Evolutionary conservation across 1,140 invertebrate species (phyloP).

Genomic region (Schlechtendalia chinensis): DNA sequence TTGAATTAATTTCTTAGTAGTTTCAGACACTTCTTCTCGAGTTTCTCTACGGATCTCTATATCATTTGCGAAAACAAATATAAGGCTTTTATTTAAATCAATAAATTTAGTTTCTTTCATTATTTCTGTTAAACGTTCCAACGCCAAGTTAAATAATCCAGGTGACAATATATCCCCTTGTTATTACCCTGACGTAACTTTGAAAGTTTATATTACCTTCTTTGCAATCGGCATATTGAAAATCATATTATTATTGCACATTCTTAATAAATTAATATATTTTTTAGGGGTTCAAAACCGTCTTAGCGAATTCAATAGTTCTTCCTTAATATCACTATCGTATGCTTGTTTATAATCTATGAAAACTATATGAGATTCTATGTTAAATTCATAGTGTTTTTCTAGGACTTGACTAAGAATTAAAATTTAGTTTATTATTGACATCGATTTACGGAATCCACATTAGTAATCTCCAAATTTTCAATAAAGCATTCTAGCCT

Average conservation of each 20-base stretch:
- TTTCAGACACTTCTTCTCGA: not conserved
- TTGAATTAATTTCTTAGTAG: conserved; percentile 5
- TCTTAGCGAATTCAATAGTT: conserved; percentile 28
- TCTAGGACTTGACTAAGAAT: conserved; percentile 42
- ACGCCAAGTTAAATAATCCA: conserved; percentile 37
- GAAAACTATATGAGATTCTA: conserved; percentile 28
- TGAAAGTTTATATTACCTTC: not conserved
- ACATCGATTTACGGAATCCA: conserved; percentile 15
- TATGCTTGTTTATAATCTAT: conserved; percentile 49
- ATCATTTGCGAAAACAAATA: conserved; percentile 8
- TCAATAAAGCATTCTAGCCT: not conserved
- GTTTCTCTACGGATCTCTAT: not conserved
- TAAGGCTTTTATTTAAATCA: conserved; percentile 1
- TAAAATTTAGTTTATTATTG: conserved; percentile 50
- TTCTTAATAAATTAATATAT: conserved; percentile 42
- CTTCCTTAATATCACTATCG: conserved; percentile 41
- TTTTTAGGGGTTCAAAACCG: conserved; percentile 44
- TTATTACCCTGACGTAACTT: conserved; percentile 6
- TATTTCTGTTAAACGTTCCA: conserved; percentile 20
- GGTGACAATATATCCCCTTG: conserved; percentile 48
- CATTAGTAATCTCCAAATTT: conserved; percentile 6
- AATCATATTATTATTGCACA: conserved; percentile 1
- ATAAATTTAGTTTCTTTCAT: not conserved
- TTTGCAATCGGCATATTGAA: conserved; percentile 11
- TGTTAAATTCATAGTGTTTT: conserved; percentile 22